Conservation (phyloP, 2,113 vertebrate genomes). For the Coregonus clupeaformis region DNA sequence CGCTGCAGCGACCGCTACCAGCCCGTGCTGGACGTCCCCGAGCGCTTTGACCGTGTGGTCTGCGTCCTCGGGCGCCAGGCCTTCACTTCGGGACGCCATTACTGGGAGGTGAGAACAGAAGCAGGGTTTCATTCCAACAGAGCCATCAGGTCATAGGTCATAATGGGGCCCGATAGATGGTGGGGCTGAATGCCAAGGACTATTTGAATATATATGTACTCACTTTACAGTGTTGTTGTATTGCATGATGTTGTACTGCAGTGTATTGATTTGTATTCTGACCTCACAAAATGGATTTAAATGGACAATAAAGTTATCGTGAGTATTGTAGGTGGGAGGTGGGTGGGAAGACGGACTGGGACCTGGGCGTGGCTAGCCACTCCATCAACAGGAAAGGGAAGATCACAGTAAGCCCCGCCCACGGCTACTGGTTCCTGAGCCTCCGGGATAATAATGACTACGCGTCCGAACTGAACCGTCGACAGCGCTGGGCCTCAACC, state of each 20-base stretch:
- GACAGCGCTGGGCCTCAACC: constrained; percentile 34
- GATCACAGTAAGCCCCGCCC: constrained; percentile 64
- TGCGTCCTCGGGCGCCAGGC: constrained; percentile 67
- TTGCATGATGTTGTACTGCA: too few species aligned
- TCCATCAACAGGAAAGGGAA: constrained; percentile 71
- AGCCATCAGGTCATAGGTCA: too few species aligned
- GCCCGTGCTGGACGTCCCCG: constrained; percentile 35
- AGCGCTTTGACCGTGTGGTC: constrained; percentile 74
- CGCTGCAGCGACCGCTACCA: constrained; percentile 61
- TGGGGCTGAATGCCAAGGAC: too few species aligned
- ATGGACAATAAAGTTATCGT: too few species aligned
- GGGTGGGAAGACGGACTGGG: constrained; percentile 74
- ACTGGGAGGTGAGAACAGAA: constrained; percentile 59
- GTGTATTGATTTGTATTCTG: too few species aligned
- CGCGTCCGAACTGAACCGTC: constrained; percentile 57
- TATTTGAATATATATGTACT: too few species aligned
- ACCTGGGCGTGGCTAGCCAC: constrained; percentile 66
- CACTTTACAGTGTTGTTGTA: too few species aligned
- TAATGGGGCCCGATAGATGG: too few species aligned
- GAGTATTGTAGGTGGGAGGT: constrained; percentile 63
- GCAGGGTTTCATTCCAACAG: too few species aligned
- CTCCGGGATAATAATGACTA: constrained; percentile 64
- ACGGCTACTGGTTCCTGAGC: constrained; percentile 77
- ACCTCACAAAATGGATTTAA: too few species aligned
- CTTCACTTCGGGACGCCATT: constrained; percentile 70